These are phyloP conservation scores for Drosophila elegans DNA, from an alignment of 1,140 invertebrate genomes.

Conservation along the genomic window DNA sequence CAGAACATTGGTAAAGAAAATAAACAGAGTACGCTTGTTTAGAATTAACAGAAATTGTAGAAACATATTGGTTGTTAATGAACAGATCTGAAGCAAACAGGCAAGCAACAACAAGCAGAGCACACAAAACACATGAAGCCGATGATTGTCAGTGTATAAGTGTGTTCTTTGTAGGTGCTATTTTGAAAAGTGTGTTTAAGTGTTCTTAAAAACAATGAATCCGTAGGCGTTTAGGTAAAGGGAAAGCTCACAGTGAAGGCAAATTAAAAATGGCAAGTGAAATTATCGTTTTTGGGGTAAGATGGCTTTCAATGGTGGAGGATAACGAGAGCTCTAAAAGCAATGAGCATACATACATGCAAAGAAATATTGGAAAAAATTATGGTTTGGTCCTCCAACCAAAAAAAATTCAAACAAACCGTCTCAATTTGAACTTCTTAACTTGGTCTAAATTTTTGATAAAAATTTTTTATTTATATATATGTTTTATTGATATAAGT, in stretches of 20 bases:
- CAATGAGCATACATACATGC: constrained; percentile 58
- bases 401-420: too few species aligned
- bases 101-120: constrained; percentile 82
- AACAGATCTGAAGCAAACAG: constrained; percentile 81
- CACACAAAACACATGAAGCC: constrained; percentile 66
- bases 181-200: constrained; percentile 20
- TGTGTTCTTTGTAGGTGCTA: constrained; percentile 11
- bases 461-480: too few species aligned
- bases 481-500: too few species aligned
- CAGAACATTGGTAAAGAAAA: constrained; percentile 40
- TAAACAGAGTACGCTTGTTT: constrained; percentile 32
- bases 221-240: not conserved
- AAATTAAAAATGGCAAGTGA: constrained; percentile 48
- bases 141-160: constrained; percentile 14
- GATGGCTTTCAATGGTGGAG: not conserved
- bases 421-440: not conserved
- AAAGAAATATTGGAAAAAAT: constrained; percentile 49
- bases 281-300: constrained; percentile 1
- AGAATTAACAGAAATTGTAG: constrained; percentile 23
- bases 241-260: constrained; percentile 14
- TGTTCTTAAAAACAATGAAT: constrained; percentile 12
- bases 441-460: not conserved
- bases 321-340: constrained; percentile 14
- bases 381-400: constrained; percentile 6
- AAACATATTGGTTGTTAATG: constrained; percentile 35